These are phyloP conservation scores for Ephydatia muelleri DNA, from an alignment of 37 sponge, comb jelly and placozoan genomes.

Conservation along the genomic window DNA sequence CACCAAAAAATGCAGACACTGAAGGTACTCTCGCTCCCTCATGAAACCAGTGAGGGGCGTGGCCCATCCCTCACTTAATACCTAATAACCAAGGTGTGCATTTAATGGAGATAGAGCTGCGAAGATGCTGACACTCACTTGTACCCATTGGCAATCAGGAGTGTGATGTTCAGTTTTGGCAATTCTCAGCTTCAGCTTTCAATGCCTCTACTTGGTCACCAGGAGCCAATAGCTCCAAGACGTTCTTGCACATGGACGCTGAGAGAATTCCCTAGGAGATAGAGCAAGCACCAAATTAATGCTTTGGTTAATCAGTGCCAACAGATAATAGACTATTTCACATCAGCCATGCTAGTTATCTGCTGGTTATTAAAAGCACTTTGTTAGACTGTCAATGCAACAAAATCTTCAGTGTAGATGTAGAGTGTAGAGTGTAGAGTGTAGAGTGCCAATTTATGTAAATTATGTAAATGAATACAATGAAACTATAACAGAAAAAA, in stretches of 20 bases:
- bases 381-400: too few relatives aligned
- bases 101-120: not conserved
- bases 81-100: constrained; percentile 35
- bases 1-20: constrained; percentile 94
- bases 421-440: too few relatives aligned
- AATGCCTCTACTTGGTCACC: constrained; percentile 38
- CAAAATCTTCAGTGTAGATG: too few relatives aligned
- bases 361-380: too few relatives aligned
- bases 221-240: constrained; percentile 87
- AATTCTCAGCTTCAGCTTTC: constrained; percentile 65
- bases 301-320: too few relatives aligned
- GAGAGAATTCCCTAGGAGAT: constrained; percentile 81
- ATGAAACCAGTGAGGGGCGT: constrained; percentile 97
- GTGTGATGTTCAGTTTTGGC: constrained; percentile 73
- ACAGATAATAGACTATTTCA: too few relatives aligned
- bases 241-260: constrained; percentile 31
- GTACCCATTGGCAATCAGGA: constrained; percentile 94
- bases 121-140: constrained; percentile 41
- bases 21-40: constrained; percentile 95
- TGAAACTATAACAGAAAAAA: constrained; percentile 18
- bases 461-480: not conserved
- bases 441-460: not conserved
- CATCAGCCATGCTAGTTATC: too few relatives aligned
- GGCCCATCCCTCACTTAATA: constrained; percentile 98
- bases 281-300: too few relatives aligned